Conservation (phyloP, 2,113 vertebrate species). For the Dipodomys stephensi region DNA sequence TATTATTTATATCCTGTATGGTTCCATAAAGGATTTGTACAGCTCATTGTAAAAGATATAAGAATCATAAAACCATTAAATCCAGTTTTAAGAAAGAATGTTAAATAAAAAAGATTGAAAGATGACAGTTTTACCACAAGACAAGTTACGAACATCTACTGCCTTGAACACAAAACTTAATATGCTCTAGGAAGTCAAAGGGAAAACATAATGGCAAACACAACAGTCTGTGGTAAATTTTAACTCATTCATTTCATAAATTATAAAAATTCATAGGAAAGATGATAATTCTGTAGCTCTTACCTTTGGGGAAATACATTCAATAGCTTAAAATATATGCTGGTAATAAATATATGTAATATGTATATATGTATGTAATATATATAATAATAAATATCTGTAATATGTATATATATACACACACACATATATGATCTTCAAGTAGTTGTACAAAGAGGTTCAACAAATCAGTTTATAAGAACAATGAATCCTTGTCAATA, state of each 20-base stretch:
- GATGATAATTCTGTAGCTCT: not conserved
- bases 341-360: too few species aligned
- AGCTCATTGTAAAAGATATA: not conserved
- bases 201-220: not conserved
- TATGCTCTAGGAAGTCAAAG: not conserved
- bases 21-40: slow-evolving; percentile 43
- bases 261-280: not conserved
- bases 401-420: too few species aligned
- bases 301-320: not conserved
- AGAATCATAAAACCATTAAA: slow-evolving; percentile 19
- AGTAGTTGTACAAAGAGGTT: too few species aligned
- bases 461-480: too few species aligned
- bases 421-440: too few species aligned
- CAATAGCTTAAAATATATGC: not conserved
- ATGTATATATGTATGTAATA: too few species aligned
- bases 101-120: slow-evolving; percentile 44
- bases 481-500: too few species aligned
- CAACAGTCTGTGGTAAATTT: not conserved
- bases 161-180: slow-evolving; percentile 6
- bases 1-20: slow-evolving; percentile 42
- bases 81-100: slow-evolving; percentile 44
- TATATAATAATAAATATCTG: too few species aligned
- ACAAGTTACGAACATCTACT: slow-evolving; percentile 6
- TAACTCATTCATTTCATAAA: slow-evolving; percentile 36
- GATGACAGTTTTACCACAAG: slow-evolving; percentile 26